phyloP scores from a whole-genome alignment of 2,797 vertebrate genomes.

The Coregonus sp. region DNA sequence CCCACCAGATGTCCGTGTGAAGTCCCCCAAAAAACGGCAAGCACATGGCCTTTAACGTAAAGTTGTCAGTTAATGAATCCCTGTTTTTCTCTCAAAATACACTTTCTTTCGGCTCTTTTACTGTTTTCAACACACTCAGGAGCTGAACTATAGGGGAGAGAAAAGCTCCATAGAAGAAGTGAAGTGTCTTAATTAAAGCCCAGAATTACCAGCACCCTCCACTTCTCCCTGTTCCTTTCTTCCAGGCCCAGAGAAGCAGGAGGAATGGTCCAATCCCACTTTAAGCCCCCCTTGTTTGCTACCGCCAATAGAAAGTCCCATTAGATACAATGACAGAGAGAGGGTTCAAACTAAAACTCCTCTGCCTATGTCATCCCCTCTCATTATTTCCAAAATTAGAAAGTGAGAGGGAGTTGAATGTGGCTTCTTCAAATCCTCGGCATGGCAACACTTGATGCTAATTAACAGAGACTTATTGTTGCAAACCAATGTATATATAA shows the following conservation, averaged over 20 bases:
- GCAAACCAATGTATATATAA: slow-evolving; percentile 46
- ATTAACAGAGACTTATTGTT: slow-evolving; percentile 51
- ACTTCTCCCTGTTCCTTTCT: slow-evolving; percentile 63
- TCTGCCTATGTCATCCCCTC: slow-evolving; percentile 55
- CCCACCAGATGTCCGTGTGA: neutral
- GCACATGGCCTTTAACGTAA: slow-evolving; percentile 21
- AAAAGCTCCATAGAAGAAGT: slow-evolving; percentile 50
- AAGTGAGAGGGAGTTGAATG: slow-evolving; percentile 55
- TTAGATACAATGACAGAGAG: slow-evolving; percentile 70
- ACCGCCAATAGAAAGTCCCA: slow-evolving; percentile 69
- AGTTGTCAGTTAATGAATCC: slow-evolving; percentile 61
- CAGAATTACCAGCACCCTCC: slow-evolving; percentile 38
- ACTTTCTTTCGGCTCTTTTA: slow-evolving; percentile 36
- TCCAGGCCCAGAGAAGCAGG: slow-evolving; percentile 48
- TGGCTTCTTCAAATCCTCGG: slow-evolving; percentile 69
- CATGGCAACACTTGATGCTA: slow-evolving; percentile 65
- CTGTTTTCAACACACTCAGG: slow-evolving; percentile 53
- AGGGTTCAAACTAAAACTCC: slow-evolving; percentile 66
- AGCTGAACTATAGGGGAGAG: slow-evolving; percentile 44
- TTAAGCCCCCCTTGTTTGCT: slow-evolving; percentile 60
- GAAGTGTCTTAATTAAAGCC: slow-evolving; percentile 66
- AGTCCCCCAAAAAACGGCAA: slow-evolving; percentile 12
- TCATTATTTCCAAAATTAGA: slow-evolving; percentile 56
- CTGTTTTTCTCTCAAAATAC: slow-evolving; percentile 58
- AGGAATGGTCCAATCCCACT: slow-evolving; percentile 59